Conservation (phyloP, 2,888 invertebrate species). For the Microplitis deprimator region DNA sequence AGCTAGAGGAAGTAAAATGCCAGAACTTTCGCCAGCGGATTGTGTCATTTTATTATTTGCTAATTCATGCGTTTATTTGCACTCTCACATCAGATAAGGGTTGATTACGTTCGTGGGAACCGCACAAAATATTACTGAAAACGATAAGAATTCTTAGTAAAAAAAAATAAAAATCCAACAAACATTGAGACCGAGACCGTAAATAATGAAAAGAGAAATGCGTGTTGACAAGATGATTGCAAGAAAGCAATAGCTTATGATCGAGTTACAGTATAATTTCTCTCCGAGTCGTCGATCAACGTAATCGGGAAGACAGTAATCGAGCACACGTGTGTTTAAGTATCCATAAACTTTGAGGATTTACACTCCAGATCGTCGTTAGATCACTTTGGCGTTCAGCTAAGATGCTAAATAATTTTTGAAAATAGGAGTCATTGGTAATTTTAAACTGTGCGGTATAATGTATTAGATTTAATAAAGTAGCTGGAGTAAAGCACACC, state of each 20-base stretch:
- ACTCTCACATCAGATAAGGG: constrained; percentile 36
- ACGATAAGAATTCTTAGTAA: neutral
- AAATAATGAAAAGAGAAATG: neutral
- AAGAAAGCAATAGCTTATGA: neutral
- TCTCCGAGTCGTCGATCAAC: constrained; percentile 20
- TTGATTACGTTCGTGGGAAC: constrained; percentile 34
- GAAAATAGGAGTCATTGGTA: neutral
- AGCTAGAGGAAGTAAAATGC: constrained; percentile 11
- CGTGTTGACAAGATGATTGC: neutral
- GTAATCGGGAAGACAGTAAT: constrained; percentile 2
- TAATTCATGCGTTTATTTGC: constrained; percentile 25
- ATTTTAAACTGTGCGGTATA: neutral
- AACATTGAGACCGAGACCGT: neutral
- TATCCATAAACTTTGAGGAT: constrained; percentile 13
- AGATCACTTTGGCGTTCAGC: neutral
- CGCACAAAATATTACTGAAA: neutral
- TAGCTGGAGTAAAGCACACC: neutral
- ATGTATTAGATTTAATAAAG: neutral
- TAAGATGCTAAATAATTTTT: neutral
- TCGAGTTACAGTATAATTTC: constrained; percentile 18
- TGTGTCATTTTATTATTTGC: constrained; percentile 31
- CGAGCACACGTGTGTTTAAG: neutral
- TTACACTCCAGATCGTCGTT: neutral
- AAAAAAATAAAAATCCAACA: neutral
- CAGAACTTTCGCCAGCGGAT: constrained; percentile 37